Percentiles rank a stretch among this genome's conserved stretches.
These are phyloP conservation scores for Tympanoctomys barrerae DNA, from an alignment of 2,797 vertebrate species.

Conservation along the genomic window DNA sequence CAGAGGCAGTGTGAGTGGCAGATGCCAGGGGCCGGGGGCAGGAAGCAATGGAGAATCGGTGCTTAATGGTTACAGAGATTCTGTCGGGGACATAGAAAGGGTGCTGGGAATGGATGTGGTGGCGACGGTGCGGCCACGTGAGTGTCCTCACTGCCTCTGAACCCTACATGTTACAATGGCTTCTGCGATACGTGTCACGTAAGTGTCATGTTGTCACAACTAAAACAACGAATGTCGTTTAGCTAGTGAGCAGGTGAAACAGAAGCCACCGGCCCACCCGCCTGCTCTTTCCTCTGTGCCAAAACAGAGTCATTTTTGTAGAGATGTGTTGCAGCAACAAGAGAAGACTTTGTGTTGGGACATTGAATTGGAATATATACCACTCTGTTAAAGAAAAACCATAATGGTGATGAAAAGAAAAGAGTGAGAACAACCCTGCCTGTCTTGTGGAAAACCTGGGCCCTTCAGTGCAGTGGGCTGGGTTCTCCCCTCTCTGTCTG, in stretches of 20 bases:
- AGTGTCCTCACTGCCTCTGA: not conserved
- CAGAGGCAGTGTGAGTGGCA: not conserved
- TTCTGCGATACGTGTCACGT: not conserved
- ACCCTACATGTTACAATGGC: not conserved
- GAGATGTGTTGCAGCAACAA: not conserved
- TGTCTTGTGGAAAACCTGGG: not conserved
- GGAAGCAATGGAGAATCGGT: not conserved
- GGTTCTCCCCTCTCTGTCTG: not conserved
- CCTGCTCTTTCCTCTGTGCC: not conserved
- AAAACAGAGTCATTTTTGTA: not conserved
- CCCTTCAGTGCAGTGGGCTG: not conserved
- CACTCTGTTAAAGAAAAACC: not conserved
- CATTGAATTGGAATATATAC: not conserved
- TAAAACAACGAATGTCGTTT: not conserved
- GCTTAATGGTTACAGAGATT: not conserved
- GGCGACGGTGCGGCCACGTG: not conserved
- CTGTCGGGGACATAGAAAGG: not conserved
- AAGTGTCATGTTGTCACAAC: not conserved
- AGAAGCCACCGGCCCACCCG: not conserved
- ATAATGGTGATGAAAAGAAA: not conserved
- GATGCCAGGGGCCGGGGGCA: not conserved
- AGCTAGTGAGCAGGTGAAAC: not conserved
- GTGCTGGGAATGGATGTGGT: not conserved
- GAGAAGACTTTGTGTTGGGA: not conserved
- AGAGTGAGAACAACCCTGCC: not conserved